A percentile compares a stretch with the other conserved stretches of the same genome.
These are phyloP conservation scores for Harmothoe impar DNA, from an alignment of 2,888 invertebrate species.

Conservation along the genomic window DNA sequence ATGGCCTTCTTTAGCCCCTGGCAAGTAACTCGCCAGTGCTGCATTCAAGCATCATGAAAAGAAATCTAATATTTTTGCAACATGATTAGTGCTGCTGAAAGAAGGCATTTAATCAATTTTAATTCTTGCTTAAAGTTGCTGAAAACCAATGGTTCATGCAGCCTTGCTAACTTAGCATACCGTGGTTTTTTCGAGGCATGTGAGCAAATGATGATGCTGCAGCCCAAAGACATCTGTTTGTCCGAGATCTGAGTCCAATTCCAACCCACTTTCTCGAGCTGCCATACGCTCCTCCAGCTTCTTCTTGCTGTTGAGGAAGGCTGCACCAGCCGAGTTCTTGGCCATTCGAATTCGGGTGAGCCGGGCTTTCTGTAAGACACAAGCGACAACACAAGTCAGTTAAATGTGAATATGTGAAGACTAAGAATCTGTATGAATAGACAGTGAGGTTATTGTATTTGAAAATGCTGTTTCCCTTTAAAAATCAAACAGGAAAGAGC, in stretches of 20 bases:
- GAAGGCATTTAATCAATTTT: too few relatives aligned
- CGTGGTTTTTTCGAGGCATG: constrained; percentile 99
- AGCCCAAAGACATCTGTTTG: constrained; percentile 98
- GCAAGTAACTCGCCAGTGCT: too few relatives aligned
- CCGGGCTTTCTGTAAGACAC: constrained; percentile 95
- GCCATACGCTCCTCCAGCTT: constrained; percentile 91
- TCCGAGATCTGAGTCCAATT: constrained; percentile 91
- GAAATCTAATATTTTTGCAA: too few relatives aligned
- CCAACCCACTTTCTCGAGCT: constrained; percentile 90
- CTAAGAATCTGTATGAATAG: not conserved
- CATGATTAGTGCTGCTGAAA: too few relatives aligned
- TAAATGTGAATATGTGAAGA: not conserved
- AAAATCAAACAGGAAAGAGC: too few relatives aligned
- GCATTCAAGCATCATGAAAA: too few relatives aligned
- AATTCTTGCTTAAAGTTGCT: too few relatives aligned
- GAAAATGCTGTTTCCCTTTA: too few relatives aligned
- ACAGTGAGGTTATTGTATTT: too few relatives aligned
- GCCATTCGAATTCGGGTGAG: constrained; percentile 98
- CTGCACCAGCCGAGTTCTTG: constrained; percentile 99
- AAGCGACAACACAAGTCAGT: not conserved
- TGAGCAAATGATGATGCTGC: constrained; percentile 86
- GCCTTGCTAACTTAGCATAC: too few relatives aligned
- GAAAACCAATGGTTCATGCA: too few relatives aligned
- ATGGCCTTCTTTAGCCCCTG: too few relatives aligned
- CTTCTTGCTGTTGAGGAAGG: constrained; percentile 99